phyloP scores from a whole-genome alignment of 2,113 vertebrate species.

The Pollimyrus isidori region DNA sequence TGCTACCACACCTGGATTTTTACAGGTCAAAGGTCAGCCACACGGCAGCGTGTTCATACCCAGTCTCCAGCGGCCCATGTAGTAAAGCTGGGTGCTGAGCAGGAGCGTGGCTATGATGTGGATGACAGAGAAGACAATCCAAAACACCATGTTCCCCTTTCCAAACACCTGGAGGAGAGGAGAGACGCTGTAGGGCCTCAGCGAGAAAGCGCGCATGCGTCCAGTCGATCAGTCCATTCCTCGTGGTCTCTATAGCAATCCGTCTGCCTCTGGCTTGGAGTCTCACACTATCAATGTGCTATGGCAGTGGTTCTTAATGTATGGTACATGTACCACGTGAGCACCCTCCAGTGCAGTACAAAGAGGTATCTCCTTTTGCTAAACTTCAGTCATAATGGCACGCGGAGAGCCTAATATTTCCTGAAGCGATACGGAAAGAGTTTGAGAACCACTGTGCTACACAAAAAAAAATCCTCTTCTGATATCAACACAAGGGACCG shows the following conservation, averaged over 20 bases:
- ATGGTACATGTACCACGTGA: background rate
- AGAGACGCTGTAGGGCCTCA: background rate
- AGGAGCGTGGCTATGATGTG: conserved; percentile 86
- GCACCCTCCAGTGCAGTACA: background rate
- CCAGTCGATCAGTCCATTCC: background rate
- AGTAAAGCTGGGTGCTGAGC: conserved; percentile 95
- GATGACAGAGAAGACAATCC: conserved; percentile 88
- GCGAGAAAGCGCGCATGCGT: background rate
- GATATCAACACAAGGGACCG: background rate
- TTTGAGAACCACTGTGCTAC: background rate
- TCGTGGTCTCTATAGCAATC: background rate
- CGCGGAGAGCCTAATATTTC: background rate
- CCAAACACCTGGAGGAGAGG: conserved; percentile 73
- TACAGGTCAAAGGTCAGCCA: background rate
- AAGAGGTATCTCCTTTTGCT: background rate
- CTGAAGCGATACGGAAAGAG: background rate
- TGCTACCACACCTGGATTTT: background rate
- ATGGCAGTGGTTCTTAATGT: background rate
- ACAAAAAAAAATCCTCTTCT: background rate
- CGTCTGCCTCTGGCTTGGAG: background rate
- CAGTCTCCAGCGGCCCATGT: conserved; percentile 90
- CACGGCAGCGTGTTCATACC: background rate
- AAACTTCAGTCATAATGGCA: background rate
- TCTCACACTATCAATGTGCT: background rate
- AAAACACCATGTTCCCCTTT: conserved; percentile 81